Evolutionary conservation across 2,888 invertebrate genomes (phyloP), one percentile per base, ranked within the genome.

Genomic region (Balanococcus diminutus): DNA sequence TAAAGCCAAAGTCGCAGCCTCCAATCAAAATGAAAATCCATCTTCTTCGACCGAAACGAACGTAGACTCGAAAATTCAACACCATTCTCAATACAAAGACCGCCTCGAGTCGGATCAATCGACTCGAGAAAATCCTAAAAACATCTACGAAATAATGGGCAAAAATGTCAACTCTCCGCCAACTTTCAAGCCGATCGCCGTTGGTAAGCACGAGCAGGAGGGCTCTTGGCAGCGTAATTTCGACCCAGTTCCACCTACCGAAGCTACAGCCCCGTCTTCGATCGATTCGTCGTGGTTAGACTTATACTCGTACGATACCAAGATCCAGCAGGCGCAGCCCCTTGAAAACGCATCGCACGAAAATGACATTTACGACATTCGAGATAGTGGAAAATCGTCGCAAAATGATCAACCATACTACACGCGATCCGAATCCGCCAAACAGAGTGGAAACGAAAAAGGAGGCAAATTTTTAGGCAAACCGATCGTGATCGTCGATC

Each of bases 401-500:
- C 16, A 11, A 42, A 42, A 42, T n/a, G n/a, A 11, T 42, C 42
- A 14, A 42, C 42, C 42, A 3, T 14, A 42, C 36, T 8, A 3
- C 8, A 5, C 36, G 36, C 36, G 36, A 36, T 36, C 36, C 42
- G 14, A n/a, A 42, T 14, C 42, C 14, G 42, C 14, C 42, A 11
- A n/a, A n/a, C n/a, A n/a, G n/a, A n/a, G n/a, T n/a, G n/a, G n/a
- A n/a, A n/a, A n/a, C 42, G 42, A 9, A n/a, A 82, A 82, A 67
- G 31, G 61, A 3, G 84, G 67, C 19, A 61, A 67, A 84, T 36
- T 67, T 67, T 36, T 67, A 16, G 61, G n/a, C 19, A 84, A 84
- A 61, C 84, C 84, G 11, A 84, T 84, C 22, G 67, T 84, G 8
- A 84, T 84, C 9, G 56, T 39, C 8, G 84, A 84, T 6, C 42